phyloP scores from a whole-genome alignment of 1,140 invertebrate genomes.

The Manduca sexta region DNA sequence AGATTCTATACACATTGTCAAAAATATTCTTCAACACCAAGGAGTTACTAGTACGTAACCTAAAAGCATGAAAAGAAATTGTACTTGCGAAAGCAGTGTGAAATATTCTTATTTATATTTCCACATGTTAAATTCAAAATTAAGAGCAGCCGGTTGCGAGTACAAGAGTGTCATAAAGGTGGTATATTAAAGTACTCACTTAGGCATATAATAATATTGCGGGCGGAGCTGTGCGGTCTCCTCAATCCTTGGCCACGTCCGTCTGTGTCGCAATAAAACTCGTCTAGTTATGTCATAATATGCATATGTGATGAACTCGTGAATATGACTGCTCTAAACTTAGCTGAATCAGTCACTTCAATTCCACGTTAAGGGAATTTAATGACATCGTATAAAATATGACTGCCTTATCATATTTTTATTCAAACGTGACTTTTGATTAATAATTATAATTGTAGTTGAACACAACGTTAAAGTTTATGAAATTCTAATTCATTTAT shows the following conservation, averaged over 20 bases:
- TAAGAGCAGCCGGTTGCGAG: constrained; percentile 3
- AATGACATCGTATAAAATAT: not conserved
- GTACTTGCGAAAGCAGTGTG: too few species aligned
- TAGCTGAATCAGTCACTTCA: constrained; percentile 29
- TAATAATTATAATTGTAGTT: too few species aligned
- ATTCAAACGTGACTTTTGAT: not conserved
- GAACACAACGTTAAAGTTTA: too few species aligned
- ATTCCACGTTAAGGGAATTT: constrained; percentile 7
- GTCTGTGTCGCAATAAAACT: constrained; percentile 55
- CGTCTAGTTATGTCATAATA: constrained; percentile 56
- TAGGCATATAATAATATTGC: constrained; percentile 32
- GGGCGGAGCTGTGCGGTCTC: constrained; percentile 25
- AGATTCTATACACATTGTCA: too few species aligned
- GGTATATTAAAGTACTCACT: constrained; percentile 45
- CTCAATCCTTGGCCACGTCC: constrained; percentile 51
- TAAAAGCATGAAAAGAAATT: too few species aligned
- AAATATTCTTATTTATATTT: not conserved
- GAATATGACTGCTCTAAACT: constrained; percentile 43
- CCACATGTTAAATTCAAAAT: constrained; percentile 2
- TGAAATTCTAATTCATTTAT: too few species aligned
- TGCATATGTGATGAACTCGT: constrained; percentile 57
- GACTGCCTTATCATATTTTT: not conserved
- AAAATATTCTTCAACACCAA: too few species aligned
- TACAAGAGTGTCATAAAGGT: constrained; percentile 41
- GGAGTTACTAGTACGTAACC: too few species aligned